phyloP scores from a whole-genome alignment of 2,797 vertebrate genomes.

The Pipistrellus nathusii region DNA sequence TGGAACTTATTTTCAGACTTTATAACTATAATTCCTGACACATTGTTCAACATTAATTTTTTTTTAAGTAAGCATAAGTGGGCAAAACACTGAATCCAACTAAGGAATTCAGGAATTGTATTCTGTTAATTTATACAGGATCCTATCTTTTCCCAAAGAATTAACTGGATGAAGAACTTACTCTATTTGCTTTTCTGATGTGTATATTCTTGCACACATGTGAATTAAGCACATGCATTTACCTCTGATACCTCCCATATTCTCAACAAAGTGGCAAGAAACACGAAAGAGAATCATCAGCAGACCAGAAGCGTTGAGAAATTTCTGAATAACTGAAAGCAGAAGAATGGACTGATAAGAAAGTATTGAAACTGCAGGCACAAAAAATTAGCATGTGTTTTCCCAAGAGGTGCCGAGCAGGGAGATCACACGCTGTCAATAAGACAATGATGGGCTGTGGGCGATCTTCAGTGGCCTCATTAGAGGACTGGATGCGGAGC shows the following conservation, averaged over 20 bases:
- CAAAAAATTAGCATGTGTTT: background rate
- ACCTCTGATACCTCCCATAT: background rate
- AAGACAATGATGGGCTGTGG: background rate
- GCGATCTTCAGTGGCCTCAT: constrained; percentile 36
- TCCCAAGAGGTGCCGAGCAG: background rate
- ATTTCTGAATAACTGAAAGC: background rate
- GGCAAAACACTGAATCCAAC: constrained; percentile 8
- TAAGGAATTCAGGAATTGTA: background rate
- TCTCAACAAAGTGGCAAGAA: background rate
- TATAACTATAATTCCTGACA: constrained; percentile 23
- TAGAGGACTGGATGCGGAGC: constrained; percentile 3
- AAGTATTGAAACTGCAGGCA: background rate
- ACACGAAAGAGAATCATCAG: background rate
- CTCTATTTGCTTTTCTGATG: constrained; percentile 18
- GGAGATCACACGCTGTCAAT: background rate
- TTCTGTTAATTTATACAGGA: background rate
- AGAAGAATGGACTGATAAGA: background rate
- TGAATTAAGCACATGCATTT: background rate
- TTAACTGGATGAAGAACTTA: background rate
- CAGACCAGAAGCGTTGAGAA: background rate
- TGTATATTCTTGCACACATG: no score
- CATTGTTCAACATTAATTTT: background rate
- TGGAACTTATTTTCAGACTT: background rate
- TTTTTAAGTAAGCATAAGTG: constrained; percentile 2
- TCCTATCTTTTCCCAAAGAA: background rate